Evolutionary conservation across 2,113 vertebrate species (phyloP).

Genomic region (Mustela lutreola): DNA sequence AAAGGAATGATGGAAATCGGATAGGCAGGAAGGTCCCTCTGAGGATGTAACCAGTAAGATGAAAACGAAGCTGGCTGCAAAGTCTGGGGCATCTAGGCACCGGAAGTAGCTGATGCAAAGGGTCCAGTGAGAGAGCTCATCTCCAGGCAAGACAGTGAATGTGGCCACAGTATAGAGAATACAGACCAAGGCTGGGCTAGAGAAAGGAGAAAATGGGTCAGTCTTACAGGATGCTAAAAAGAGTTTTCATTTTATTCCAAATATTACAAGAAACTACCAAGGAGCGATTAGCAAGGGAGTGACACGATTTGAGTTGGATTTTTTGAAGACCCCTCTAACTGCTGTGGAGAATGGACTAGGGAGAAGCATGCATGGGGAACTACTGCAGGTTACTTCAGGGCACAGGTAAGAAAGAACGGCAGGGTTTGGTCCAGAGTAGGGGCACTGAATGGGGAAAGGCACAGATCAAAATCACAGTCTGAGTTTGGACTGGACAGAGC

Average conservation of each 20-base stretch:
- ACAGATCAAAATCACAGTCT: not conserved
- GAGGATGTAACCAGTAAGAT: not conserved
- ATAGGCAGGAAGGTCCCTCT: not conserved
- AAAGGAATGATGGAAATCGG: not conserved
- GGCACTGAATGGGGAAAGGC: not conserved
- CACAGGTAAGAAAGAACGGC: not conserved
- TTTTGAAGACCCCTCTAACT: not conserved
- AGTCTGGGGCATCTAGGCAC: not conserved
- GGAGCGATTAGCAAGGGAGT: not conserved
- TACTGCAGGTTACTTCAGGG: not conserved
- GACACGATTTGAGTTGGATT: not conserved
- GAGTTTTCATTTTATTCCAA: not conserved
- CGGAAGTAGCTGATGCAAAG: not conserved
- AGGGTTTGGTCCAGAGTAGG: not conserved
- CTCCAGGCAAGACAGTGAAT: not conserved
- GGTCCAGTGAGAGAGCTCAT: not conserved
- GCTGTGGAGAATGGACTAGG: not conserved
- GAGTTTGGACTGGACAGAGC: not conserved
- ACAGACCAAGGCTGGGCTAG: not conserved
- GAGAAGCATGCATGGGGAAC: not conserved
- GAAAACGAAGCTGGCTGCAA: not conserved
- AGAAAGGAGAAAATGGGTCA: not conserved
- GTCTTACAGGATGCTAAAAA: not conserved
- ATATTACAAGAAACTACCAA: not conserved
- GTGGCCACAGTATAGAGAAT: rapidly evolving